Evolutionary conservation across 2,888 invertebrate species (phyloP), one percentile per base, ranked within the genome.

Genomic region (Euproctis similis): DNA sequence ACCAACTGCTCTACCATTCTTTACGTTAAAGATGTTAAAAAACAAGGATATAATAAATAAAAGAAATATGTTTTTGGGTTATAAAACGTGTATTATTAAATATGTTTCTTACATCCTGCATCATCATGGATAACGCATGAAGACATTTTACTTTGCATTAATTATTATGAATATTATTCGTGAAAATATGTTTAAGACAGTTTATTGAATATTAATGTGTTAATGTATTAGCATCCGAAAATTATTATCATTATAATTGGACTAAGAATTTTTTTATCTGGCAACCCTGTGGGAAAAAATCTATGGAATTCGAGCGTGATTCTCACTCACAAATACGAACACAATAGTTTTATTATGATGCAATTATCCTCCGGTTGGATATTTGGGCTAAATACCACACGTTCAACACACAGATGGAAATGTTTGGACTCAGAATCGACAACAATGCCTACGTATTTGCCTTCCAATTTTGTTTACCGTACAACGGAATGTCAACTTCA

Each of bases 351-450:
- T 45, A 46, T 50, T 50, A 46, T 50, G 35, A 37, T 44, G 33
- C 44, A 45, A 39, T 40, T 37, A 42, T 43, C 39, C 32, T 33
- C 28, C 21, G 19, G 21, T 28, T 19, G 26, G 28, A 36, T 40
- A 46, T 42, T 53, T 44, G 42, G 38, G 35, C 41, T 29, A 44
- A 51, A 54, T 54, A 40, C 51, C 40, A 16, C 28, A 22, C 51
- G 45, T 42, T 36, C 36, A 30, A 24, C 28, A 24, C 25, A 8
- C 33, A 27, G 28, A 40, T 39, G 32, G 36, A 30, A 32, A 39
- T 57, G 52, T 60, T 61, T 62, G 54, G 44, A 45, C 51, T 53
- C 33, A 42, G 48, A 53, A 52, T 54, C 47, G 34, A 29, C 44
- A 31, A 52, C 51, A 54, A 52, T 47, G 39, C n/a, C n/a, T n/a